These are phyloP conservation scores for Macrophya annulata DNA, from an alignment of 2,888 invertebrate species.

Conservation along the genomic window DNA sequence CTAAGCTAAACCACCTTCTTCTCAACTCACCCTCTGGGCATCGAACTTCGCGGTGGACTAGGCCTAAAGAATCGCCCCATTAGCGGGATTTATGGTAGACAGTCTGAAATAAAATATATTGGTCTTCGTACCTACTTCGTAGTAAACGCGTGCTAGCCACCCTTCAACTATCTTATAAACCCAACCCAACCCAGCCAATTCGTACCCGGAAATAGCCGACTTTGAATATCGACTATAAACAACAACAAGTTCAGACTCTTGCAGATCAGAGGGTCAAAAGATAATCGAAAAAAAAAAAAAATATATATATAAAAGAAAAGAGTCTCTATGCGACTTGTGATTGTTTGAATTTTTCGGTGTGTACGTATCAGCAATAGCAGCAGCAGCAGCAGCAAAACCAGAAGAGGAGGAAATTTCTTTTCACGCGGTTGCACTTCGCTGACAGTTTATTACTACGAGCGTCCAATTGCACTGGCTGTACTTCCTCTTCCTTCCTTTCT, in stretches of 20 bases:
- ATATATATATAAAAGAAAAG: no score
- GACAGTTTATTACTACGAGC: slow-evolving; percentile 33
- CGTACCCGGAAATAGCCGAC: not conserved
- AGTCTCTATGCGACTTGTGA: not conserved
- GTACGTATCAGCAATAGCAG: not conserved
- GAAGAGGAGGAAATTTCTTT: not conserved
- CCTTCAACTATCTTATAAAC: not conserved
- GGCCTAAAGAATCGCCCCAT: slow-evolving; percentile 74
- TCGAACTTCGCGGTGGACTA: slow-evolving; percentile 61
- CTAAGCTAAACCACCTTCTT: slow-evolving; percentile 55
- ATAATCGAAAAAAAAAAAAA: not conserved
- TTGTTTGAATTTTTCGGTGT: not conserved
- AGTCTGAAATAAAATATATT: slow-evolving; percentile 70
- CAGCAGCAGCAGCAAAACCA: no score
- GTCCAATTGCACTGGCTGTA: slow-evolving; percentile 10
- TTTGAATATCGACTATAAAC: not conserved
- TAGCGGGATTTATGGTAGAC: slow-evolving; percentile 71
- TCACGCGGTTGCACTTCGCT: not conserved
- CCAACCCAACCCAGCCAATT: not conserved
- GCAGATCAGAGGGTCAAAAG: not conserved
- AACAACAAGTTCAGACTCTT: not conserved
- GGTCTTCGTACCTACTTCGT: not conserved
- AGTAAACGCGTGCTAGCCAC: not conserved
- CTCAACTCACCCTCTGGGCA: slow-evolving; percentile 48
- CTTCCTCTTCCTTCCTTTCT: not conserved